phyloP scores from a whole-genome alignment of 2,113 vertebrate species.

The Myiagra hebetior region DNA sequence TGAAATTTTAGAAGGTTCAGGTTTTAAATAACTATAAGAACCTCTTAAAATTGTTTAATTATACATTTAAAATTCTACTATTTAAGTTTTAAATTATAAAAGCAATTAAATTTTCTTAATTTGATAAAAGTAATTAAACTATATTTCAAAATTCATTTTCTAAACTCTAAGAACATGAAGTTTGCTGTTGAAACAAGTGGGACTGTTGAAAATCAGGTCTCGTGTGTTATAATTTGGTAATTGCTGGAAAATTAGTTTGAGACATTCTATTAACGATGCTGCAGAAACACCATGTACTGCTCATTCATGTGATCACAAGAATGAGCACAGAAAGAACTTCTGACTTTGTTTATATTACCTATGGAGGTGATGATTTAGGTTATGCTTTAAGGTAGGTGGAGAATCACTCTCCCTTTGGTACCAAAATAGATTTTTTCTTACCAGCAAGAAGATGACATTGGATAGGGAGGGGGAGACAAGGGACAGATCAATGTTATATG shows the following conservation, averaged over 20 bases:
- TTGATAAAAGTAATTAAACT: background rate
- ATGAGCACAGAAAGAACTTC: background rate
- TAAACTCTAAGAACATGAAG: background rate
- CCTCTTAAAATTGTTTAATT: background rate
- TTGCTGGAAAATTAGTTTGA: background rate
- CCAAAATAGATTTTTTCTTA: background rate
- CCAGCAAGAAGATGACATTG: background rate
- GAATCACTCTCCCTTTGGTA: background rate
- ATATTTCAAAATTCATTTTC: background rate
- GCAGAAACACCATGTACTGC: background rate
- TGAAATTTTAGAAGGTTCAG: background rate
- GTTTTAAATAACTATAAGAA: background rate
- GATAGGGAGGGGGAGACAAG: background rate
- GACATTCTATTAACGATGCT: background rate
- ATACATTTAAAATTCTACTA: background rate
- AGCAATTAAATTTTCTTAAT: background rate
- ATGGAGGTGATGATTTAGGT: background rate
- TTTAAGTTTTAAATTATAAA: background rate
- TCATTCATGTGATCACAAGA: background rate
- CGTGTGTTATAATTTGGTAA: background rate
- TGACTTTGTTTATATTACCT: background rate
- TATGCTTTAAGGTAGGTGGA: background rate
- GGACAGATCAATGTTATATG: background rate
- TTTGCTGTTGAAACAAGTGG: background rate
- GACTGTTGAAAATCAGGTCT: background rate